Base-by-base conservation (phyloP, 2,113 vertebrate genomes). In the Pterocles orientalis region DNA sequence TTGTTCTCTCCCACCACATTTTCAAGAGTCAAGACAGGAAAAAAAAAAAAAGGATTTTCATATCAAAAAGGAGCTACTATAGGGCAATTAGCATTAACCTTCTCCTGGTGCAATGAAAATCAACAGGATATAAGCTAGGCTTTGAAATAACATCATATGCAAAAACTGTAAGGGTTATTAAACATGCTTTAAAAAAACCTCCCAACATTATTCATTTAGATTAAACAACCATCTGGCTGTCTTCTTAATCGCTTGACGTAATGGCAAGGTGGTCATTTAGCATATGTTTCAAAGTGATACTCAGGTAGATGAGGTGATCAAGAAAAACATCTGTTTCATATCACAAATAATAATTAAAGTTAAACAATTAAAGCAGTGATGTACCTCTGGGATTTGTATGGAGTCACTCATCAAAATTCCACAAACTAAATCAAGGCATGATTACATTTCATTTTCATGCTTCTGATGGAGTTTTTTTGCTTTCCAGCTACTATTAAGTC, bases 251-350 rank as follows among this genome's bases (percentile, higher is more conserved):
- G 0, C 26, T 53, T 86, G 83, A 91, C 69, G 83, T 84, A 71
- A 82, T 39, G 68, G 43, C 80, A 84, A 89, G 56, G 65, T 91
- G 96, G 91, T 78, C 91, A 95, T 92, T 89, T 92, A 88, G 51
- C 88, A 53, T 33, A 47, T 58, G 47, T 60, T 94, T 81, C 81
- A 72, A 84, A 91, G 56, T 62, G 48, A 75, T 91, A 82, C 53
- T 94, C 51, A 68, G 33, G 61, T 76, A 86, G 51, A 51, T 23
- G 20, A 86, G 56, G 80, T 71, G 90, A 94, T 14, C 12, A 84
- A 71, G 72, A 75, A 91, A 95, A 94, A 26, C 86, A 95, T 89
- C 88, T 96, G 89, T 91, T 96, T 94, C 77, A n/a, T 85, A 82
- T 69, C 81, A 94, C 43, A 91, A 84, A 92, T 82, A 92, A 86